A percentile compares a stretch with the other conserved stretches of the same genome.
Conservation (phyloP, 2,888 invertebrate genomes). For the Tholera decimalis region DNA sequence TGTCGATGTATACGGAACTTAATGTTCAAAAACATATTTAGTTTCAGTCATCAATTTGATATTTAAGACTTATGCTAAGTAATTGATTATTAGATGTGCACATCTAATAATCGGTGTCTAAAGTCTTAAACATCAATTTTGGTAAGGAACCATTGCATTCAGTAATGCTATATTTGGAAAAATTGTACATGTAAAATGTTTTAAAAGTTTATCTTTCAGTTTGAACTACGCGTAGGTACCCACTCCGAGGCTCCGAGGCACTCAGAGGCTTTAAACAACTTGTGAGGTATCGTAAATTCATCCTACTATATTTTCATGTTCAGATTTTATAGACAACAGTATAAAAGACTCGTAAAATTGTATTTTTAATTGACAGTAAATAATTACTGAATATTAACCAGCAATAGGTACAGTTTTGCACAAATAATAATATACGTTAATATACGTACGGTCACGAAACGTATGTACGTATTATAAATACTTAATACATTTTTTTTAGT, state of each 20-base stretch:
- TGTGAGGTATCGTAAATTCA: not conserved
- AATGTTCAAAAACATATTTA: slow-evolving; percentile 13
- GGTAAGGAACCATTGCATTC: not conserved
- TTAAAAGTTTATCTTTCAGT: not conserved
- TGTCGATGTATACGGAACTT: not conserved
- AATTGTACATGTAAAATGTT: not conserved
- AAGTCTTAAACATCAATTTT: not conserved
- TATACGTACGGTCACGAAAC: too few relatives aligned
- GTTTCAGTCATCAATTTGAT: too few relatives aligned
- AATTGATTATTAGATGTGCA: too few relatives aligned
- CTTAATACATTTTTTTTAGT: too few relatives aligned
- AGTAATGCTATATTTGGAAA: not conserved
- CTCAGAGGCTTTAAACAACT: slow-evolving; percentile 1
- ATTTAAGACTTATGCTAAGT: too few relatives aligned
- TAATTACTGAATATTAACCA: not conserved
- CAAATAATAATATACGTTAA: not conserved
- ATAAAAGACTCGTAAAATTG: slow-evolving; percentile 9
- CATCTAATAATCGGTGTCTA: not conserved
- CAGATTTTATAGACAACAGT: slow-evolving; percentile 6
- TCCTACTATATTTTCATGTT: slow-evolving; percentile 3
- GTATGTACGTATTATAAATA: too few relatives aligned
- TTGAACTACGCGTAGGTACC: not conserved
- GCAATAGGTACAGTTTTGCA: not conserved
- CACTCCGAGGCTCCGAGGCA: too few relatives aligned
- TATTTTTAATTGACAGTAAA: slow-evolving; percentile 23